Percentiles rank a stretch among this genome's conserved stretches.
phyloP scores from a whole-genome alignment of 2,113 vertebrate species.

The Probosciger aterrimus region DNA sequence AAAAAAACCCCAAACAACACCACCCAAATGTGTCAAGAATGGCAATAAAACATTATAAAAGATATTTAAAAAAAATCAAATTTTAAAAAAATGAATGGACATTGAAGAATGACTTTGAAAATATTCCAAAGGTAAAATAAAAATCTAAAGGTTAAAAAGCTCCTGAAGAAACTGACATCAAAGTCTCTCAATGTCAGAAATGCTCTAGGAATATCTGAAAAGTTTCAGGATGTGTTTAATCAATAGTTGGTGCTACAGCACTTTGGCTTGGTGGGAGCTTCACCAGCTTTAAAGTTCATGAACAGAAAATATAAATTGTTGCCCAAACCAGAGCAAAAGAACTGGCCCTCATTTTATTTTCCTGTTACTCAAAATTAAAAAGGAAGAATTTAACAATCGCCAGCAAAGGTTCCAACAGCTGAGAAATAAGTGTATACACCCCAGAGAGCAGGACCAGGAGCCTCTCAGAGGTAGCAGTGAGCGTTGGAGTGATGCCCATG shows the following conservation, averaged over 20 bases:
- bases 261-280: neutral
- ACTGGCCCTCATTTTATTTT: neutral
- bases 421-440: neutral
- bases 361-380: neutral
- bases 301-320: neutral
- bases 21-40: neutral
- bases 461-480: rapidly evolving
- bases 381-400: neutral
- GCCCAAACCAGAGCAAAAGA: neutral
- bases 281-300: neutral
- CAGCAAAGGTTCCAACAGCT: neutral
- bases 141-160: neutral
- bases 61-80: neutral
- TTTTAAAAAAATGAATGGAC: neutral
- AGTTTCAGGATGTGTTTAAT: neutral
- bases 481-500: rapidly evolving
- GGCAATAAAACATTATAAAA: neutral
- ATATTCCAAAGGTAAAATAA: neutral
- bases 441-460: neutral
- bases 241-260: neutral
- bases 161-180: neutral
- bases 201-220: neutral
- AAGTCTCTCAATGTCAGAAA: neutral
- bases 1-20: neutral
- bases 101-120: neutral